Base-by-base conservation (phyloP, 2,888 invertebrate species). In the Monopis laevigella region DNA sequence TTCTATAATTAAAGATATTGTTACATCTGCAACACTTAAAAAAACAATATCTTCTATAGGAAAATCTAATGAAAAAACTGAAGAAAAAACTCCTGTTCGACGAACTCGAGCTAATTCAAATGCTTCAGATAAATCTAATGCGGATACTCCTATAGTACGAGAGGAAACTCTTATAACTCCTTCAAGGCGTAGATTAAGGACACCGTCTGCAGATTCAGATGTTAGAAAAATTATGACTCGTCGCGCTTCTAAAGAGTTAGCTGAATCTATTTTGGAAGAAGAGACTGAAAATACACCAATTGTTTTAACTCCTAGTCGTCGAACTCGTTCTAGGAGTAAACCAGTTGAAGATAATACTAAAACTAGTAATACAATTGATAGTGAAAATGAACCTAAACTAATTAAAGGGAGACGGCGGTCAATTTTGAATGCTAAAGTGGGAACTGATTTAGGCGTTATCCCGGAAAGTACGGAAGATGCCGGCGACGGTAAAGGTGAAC, bases 161-260 rank as follows among this genome's bases (percentile, higher is more conserved):
- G 13, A 12, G 2, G 12, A 6, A 21, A 21, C 19, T 3, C 4
- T 16, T 5, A 7, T 2, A 19, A 43, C 11, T 28, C 26, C 42
- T 19, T 27, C 27, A 18, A 40, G 42, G 21, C 30, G 36, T 17
- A 40, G 30, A n/a, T 13, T 16, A 19, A 40, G 35, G 12, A 40
- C 29, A 11, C 40, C 40, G 11, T 16, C 29, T 4, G 10, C 11
- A 3, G 29, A 36, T 21, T 32, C 16, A 5, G 32, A 13, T 14
- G 14, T 3, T 0, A 56, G 73, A 26, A 67, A 60, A 44, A 72
- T 78, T 6, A 54, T 78, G 11, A 77, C 77, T 0, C 53, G 77
- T 42, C 58, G 74, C 1, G 64, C 65, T n/a, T 77, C 78, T 0
- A 64, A 59, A 46, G 78, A 78, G 46, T 52, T 72, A 43, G 55